Evolutionary conservation across 2,888 invertebrate genomes (phyloP), one percentile per base, ranked within the genome.

Genomic region (Sesia apiformis): DNA sequence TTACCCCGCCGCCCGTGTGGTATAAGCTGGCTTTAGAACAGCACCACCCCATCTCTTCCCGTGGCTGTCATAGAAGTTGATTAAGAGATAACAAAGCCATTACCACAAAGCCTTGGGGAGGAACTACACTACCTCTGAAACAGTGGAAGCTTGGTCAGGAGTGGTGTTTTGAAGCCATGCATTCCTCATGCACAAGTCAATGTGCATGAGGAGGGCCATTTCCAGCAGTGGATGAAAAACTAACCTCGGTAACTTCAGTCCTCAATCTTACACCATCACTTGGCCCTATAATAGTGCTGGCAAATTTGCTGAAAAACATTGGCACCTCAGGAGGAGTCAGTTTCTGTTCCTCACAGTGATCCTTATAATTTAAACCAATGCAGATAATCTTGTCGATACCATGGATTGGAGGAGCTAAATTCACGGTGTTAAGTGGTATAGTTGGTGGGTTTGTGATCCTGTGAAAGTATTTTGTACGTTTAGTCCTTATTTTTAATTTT

Each of bases 251-350:
- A 5, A 78, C 65, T 39, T 78, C 67, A 53, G 80, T 81, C 63
- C 86, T 77, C 8, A 90, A 52, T 52, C 61, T 88, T 38, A 97
- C 90, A 58, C 92, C 79, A 57, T 94, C 95, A 58, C 90, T 86
- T 0, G 95, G 94, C 0, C 96, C 96, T 38, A 94, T 90, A 39
- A 97, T 91, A 41, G 92, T 90, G 61, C 95, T 96, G 0, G 95
- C 88, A 71, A 96, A 97, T 84, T 97, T 98, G 78, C 93, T 95
- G 81, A 97, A 97, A 64, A 97, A 93, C 74, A 96, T 94, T 0
- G 97, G 97, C 59, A 95, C 94, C 23, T 90, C 86, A 0, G 96
- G 95, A 3, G 92, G 84, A 0, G 92, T 91, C 8, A 93, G 73
- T 38, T 95, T 94, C 73, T 96, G 96, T 72, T 97, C 97, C 53